Evolutionary conservation across 2,797 vertebrate species (phyloP).

Genomic region (Gobionotothen gibberifrons): DNA sequence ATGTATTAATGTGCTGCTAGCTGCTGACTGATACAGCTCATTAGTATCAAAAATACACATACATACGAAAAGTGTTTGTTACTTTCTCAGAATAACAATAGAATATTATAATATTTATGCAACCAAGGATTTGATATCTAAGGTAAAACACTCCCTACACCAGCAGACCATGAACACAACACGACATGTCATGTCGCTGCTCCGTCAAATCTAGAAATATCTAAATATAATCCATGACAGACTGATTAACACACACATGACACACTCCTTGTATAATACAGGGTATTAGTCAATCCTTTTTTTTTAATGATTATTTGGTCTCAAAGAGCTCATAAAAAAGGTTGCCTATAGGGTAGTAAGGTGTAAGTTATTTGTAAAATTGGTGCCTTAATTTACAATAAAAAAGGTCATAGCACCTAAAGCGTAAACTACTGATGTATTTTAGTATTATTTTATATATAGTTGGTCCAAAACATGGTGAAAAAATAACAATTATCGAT

Average conservation of each 20-base stretch:
- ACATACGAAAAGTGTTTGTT: conserved; percentile 16
- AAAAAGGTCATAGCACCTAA: neutral
- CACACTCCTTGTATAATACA: neutral
- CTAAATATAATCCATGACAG: conserved; percentile 35
- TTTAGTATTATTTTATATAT: neutral
- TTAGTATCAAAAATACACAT: conserved; percentile 32
- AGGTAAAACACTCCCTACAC: neutral
- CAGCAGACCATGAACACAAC: conserved; percentile 17
- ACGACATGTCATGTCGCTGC: conserved; percentile 5
- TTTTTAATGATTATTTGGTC: neutral
- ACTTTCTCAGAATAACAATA: conserved; percentile 21
- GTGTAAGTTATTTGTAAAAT: conserved; percentile 2
- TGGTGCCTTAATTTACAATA: neutral
- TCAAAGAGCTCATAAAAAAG: conserved; percentile 8
- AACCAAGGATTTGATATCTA: neutral
- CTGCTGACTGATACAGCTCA: conserved; percentile 54
- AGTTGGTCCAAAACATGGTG: neutral
- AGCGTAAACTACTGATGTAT: neutral
- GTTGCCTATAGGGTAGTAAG: neutral
- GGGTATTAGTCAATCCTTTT: neutral
- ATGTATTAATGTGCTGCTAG: conserved; percentile 43
- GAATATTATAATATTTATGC: conserved; percentile 3
- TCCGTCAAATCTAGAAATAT: conserved; percentile 31
- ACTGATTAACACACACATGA: conserved; percentile 7
- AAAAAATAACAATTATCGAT: neutral